phyloP scores from a whole-genome alignment of 2,797 vertebrate species.

The Phoeniculus purpureus region DNA sequence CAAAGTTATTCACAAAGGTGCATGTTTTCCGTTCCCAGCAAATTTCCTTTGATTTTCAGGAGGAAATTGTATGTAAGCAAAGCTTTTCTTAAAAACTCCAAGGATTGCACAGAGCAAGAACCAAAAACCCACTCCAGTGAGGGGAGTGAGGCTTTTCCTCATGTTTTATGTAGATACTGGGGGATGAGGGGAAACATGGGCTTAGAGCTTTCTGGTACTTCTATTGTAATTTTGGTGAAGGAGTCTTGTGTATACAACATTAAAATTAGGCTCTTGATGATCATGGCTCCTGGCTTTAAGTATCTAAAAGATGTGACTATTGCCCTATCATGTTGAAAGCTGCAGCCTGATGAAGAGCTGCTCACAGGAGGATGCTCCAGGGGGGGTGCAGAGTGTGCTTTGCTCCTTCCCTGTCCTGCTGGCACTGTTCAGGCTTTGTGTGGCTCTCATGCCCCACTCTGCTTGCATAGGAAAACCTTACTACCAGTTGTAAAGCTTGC shows the following conservation, averaged over 20 bases:
- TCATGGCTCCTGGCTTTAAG: background rate
- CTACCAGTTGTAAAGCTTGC: too few species aligned
- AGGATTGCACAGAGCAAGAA: background rate
- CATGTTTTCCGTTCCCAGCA: background rate
- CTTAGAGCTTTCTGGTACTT: background rate
- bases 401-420: background rate
- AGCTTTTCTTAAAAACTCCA: background rate
- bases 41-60: slow-evolving; percentile 38
- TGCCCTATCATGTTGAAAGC: background rate
- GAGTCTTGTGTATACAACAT: background rate
- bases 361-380: fast-evolving
- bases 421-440: fast-evolving
- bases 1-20: background rate
- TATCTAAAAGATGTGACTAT: background rate
- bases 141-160: background rate
- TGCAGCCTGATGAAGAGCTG: background rate
- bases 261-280: background rate
- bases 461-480: background rate
- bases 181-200: background rate
- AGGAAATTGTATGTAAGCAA: background rate
- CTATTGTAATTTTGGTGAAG: background rate
- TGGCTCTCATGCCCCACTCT: background rate
- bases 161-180: background rate
- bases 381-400: background rate
- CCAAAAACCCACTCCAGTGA: background rate